These are phyloP conservation scores for Rotaria socialis DNA, from an alignment of 2,888 invertebrate genomes.

Conservation along the genomic window DNA sequence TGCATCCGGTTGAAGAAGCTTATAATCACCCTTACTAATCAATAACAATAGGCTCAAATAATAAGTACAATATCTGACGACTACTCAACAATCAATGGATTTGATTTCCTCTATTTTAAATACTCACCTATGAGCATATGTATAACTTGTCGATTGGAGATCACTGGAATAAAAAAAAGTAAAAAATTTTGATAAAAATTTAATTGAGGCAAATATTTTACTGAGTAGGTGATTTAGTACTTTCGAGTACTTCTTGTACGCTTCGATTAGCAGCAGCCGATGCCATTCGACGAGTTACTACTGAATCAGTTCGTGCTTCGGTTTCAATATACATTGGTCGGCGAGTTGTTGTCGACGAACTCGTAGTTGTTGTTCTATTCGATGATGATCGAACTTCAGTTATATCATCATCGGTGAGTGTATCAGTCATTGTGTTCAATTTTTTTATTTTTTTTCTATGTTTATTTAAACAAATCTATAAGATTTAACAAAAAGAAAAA, in stretches of 20 bases:
- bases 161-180: neutral
- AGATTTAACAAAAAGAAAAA: neutral
- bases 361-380: neutral
- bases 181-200: neutral
- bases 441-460: neutral
- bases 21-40: no score
- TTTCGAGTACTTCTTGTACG: neutral
- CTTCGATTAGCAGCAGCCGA: neutral
- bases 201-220: neutral
- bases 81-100: no score
- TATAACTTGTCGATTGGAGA: neutral
- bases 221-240: neutral
- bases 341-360: neutral
- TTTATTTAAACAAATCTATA: neutral
- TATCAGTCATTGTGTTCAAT: neutral
- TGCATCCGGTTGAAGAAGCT: no score
- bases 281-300: slow-evolving; percentile 10
- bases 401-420: neutral
- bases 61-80: no score
- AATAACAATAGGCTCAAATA: no score
- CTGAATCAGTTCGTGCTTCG: neutral
- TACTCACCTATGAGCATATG: neutral
- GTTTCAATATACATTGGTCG: slow-evolving; percentile 32
- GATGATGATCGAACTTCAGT: neutral
- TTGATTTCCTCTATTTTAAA: neutral